Evolutionary conservation across 2,888 invertebrate genomes (phyloP).

Genomic region (Chaitophorus viminalis): DNA sequence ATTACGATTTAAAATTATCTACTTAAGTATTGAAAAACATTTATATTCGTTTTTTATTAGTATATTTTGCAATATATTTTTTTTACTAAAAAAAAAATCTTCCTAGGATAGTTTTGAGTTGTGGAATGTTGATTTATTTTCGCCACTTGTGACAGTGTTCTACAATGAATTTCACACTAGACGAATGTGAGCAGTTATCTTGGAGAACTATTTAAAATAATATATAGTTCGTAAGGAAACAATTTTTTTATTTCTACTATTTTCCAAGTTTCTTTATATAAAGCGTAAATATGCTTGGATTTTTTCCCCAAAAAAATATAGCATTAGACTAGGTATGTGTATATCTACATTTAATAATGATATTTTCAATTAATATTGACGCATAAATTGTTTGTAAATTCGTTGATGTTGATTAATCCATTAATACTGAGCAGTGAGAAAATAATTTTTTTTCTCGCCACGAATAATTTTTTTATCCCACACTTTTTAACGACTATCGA

Average conservation of each 20-base stretch:
- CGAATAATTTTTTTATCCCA: slow-evolving; percentile 23
- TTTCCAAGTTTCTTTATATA: not conserved
- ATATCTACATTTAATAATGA: not conserved
- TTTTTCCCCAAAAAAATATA: not conserved
- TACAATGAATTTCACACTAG: slow-evolving; percentile 10
- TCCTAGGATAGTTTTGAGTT: not conserved
- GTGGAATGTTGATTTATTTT: slow-evolving; percentile 15
- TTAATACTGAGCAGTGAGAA: not conserved
- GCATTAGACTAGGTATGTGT: not conserved
- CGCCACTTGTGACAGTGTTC: not conserved
- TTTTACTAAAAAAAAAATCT: not conserved
- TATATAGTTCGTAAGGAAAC: slow-evolving; percentile 2
- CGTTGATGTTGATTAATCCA: not conserved
- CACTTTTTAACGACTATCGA: not conserved
- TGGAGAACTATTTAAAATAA: slow-evolving; percentile 17
- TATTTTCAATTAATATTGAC: not conserved
- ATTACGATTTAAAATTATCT: not conserved
- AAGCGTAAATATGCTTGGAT: not conserved
- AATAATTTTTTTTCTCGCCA: not conserved
- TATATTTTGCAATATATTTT: not conserved
- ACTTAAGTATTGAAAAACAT: not conserved
- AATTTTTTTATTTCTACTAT: not conserved
- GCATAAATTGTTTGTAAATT: not conserved
- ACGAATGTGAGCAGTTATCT: not conserved
- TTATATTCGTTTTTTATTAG: not conserved